Base-by-base conservation (phyloP, 2,113 vertebrate genomes). In the Carassius auratus region DNA sequence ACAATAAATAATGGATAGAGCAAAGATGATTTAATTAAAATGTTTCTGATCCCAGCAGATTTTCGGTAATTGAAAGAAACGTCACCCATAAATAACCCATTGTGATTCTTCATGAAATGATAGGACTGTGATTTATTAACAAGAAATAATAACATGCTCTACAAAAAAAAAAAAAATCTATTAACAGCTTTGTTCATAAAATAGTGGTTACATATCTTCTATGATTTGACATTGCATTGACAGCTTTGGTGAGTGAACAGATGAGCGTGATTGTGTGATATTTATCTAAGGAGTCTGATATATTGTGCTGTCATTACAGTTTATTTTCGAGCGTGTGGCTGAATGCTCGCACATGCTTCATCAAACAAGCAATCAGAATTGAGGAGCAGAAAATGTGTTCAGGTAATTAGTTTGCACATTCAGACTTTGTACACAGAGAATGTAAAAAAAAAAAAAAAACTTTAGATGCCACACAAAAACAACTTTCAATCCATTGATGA, bases 311-410 rank as follows among this genome's bases (percentile, higher is more conserved):
- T 62, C 78, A 55, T 26, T 50, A 59, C 26, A 71, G n/a, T 79
- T n/a, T 38, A 84, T 76, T 85, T 80, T 85, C 36, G 33, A 61
- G 59, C 45, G 68, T 85, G 75, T 45, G 59, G 69, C 48, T 73
- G 13, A 80, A 59, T 59, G 19, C 57, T 82, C 76, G 48, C 75
- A 61, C 19, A 69, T 61, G 78, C 69, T 76, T 87, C 45, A 69
- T 73, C 78, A 87, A 73, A 71, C 83, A 81, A 87, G 55, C 62
- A 61, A 84, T 75, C 83, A 64, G 33, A 82, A 84, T 45, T 76
- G 55, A 76, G 77, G 33, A 50, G 69, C 33, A 71, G 42, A 85
- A 81, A 69, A 69, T 15, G 7, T 82, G 77, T 64, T 76, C 76
- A 55, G 30, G 23, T 8, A 84, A 55, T 61, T 52, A 33, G 45